Conservation (phyloP, 1,140 invertebrate genomes). For the Magallana gigas region DNA sequence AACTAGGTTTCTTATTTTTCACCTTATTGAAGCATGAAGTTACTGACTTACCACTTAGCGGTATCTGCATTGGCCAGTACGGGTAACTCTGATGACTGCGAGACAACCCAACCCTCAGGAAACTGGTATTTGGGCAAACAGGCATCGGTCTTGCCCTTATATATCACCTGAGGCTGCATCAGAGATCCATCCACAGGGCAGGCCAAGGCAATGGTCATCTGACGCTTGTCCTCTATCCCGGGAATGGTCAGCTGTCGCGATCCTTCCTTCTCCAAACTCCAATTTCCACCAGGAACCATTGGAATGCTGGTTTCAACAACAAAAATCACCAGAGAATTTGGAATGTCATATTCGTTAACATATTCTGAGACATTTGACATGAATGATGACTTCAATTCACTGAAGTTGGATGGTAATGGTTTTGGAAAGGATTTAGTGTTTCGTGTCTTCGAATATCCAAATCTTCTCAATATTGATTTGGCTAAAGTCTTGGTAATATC, state of each 20-base stretch:
- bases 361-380: neutral
- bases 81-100: neutral
- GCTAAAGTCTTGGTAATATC: slow-evolving; percentile 21
- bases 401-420: slow-evolving; percentile 10
- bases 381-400: slow-evolving; percentile 6
- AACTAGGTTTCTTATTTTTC: too few relatives aligned
- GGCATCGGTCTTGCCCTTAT: slow-evolving; percentile 21
- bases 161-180: slow-evolving; percentile 29
- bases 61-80: slow-evolving; percentile 17
- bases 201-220: slow-evolving; percentile 20
- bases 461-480: slow-evolving; percentile 23
- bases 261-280: slow-evolving; percentile 23
- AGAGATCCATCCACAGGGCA: slow-evolving; percentile 11
- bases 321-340: slow-evolving; percentile 34
- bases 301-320: slow-evolving; percentile 10
- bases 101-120: slow-evolving; percentile 31
- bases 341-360: slow-evolving; percentile 3
- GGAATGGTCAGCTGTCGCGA: slow-evolving; percentile 7
- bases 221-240: slow-evolving; percentile 29
- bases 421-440: slow-evolving; percentile 26
- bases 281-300: slow-evolving; percentile 37
- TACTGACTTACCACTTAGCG: slow-evolving; percentile 7
- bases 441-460: slow-evolving; percentile 16
- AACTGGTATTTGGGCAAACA: slow-evolving; percentile 18
- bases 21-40: neutral